These are phyloP conservation scores for Acanthoscelides obtectus DNA, from an alignment of 2,888 invertebrate species.

Conservation along the genomic window DNA sequence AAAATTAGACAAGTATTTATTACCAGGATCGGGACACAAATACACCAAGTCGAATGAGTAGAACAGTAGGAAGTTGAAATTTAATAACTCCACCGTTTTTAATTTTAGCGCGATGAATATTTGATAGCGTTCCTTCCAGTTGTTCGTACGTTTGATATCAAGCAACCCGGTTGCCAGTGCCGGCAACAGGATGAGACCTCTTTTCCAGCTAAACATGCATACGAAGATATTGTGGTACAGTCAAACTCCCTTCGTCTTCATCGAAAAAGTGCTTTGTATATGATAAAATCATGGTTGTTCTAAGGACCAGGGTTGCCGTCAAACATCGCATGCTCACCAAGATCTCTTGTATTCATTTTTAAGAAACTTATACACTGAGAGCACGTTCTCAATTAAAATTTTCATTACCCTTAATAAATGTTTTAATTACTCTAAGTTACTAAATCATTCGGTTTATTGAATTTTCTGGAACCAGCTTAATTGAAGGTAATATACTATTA, in stretches of 20 bases:
- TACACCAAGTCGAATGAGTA: not conserved
- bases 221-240: not conserved
- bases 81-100: slow-evolving; percentile 3
- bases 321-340: too few relatives aligned
- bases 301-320: too few relatives aligned
- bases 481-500: too few relatives aligned
- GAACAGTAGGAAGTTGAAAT: not conserved
- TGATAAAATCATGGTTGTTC: too few relatives aligned
- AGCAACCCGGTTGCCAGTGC: not conserved
- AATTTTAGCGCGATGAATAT: slow-evolving; percentile 4
- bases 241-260: not conserved
- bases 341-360: too few relatives aligned
- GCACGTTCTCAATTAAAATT: too few relatives aligned
- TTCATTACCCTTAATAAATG: too few relatives aligned
- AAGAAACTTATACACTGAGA: too few relatives aligned
- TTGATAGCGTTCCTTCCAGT: slow-evolving; percentile 1
- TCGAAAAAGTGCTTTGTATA: too few relatives aligned
- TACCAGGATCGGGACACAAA: slow-evolving; percentile 2
- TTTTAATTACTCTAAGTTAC: too few relatives aligned
- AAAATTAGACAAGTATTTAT: slow-evolving; percentile 3
- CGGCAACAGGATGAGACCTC: not conserved
- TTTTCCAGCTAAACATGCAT: not conserved
- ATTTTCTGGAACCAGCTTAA: too few relatives aligned
- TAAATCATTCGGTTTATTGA: too few relatives aligned
- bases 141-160: slow-evolving; percentile 1